A percentile compares a stretch with the other conserved stretches of the same genome.
These are phyloP conservation scores for Collichthys lucidus DNA, from an alignment of 2,113 vertebrate genomes.

Conservation along the genomic window DNA sequence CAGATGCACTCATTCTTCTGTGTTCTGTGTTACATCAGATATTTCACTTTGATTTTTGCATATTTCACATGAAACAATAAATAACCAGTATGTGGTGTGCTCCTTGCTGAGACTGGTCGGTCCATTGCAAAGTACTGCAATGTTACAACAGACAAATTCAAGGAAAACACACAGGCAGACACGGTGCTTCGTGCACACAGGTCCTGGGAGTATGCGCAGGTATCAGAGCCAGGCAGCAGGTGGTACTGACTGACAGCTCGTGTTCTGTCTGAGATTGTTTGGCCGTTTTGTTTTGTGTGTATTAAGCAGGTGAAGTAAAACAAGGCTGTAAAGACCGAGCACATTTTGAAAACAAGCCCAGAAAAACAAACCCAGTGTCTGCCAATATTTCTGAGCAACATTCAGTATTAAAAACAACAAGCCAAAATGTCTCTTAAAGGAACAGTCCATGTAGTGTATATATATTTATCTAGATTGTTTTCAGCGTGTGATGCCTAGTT, in stretches of 20 bases:
- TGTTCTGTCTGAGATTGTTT: slow-evolving; percentile 54
- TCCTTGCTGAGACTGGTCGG: neutral
- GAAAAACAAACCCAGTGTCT: slow-evolving; percentile 56
- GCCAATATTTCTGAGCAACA: slow-evolving; percentile 53
- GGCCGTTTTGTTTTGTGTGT: slow-evolving; percentile 57
- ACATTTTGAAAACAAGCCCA: slow-evolving; percentile 64
- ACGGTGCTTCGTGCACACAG: slow-evolving; percentile 20
- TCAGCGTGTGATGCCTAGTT: too few relatives aligned
- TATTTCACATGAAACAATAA: slow-evolving; percentile 3
- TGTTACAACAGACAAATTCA: neutral
- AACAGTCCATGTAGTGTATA: too few relatives aligned
- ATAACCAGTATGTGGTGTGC: neutral
- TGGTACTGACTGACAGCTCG: slow-evolving; percentile 63
- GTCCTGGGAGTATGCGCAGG: slow-evolving; percentile 24
- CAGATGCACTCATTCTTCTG: neutral
- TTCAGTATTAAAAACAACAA: slow-evolving; percentile 39
- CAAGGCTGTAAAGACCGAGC: slow-evolving; percentile 49
- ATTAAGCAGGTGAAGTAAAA: slow-evolving; percentile 66
- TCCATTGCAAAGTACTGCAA: neutral
- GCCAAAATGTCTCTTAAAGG: slow-evolving; percentile 35
- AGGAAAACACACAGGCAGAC: slow-evolving; percentile 3
- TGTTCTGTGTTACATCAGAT: neutral
- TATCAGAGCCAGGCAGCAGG: slow-evolving; percentile 40
- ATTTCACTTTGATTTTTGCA: slow-evolving; percentile 16
- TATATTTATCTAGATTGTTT: too few relatives aligned